Conservation (phyloP, 2,888 invertebrate species). For the Hirtodrosophila histrioides region DNA sequence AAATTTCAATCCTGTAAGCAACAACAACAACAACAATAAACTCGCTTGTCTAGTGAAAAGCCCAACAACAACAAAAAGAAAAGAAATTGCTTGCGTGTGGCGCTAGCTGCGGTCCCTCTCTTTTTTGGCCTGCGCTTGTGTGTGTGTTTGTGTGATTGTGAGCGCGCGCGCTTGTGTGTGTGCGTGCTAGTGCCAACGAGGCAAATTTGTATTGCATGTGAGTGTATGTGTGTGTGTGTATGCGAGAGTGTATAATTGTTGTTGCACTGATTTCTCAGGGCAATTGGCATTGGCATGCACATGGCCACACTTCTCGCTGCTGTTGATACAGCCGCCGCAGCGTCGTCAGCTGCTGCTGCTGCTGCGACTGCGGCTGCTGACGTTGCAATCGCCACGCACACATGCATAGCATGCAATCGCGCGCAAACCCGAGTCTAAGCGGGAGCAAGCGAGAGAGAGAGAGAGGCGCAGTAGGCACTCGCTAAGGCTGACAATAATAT, state of each 20-base stretch:
- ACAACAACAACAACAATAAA: slow-evolving; percentile 38
- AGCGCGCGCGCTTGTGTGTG: slow-evolving; percentile 21
- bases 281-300: slow-evolving; percentile 52
- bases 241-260: slow-evolving; percentile 21
- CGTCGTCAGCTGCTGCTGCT: slow-evolving; percentile 26
- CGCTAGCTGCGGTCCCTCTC: slow-evolving; percentile 33
- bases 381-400: slow-evolving; percentile 55
- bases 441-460: neutral
- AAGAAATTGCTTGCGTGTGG: slow-evolving; percentile 61
- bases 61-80: slow-evolving; percentile 42
- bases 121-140: slow-evolving; percentile 19
- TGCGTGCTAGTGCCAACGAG: slow-evolving; percentile 65
- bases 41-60: slow-evolving; percentile 49
- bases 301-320: slow-evolving; percentile 28
- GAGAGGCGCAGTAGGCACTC: neutral
- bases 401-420: slow-evolving; percentile 28
- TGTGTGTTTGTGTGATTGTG: slow-evolving; percentile 22
- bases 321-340: neutral
- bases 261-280: slow-evolving; percentile 44
- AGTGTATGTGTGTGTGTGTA: slow-evolving; percentile 4
- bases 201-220: slow-evolving; percentile 54
- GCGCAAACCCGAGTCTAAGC: neutral
- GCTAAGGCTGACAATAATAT: slow-evolving; percentile 5
- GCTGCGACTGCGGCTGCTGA: slow-evolving; percentile 41
- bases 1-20: slow-evolving; percentile 71